Evolutionary conservation across 2,888 invertebrate genomes (phyloP).

Genomic region (Xanthorhoe designata): DNA sequence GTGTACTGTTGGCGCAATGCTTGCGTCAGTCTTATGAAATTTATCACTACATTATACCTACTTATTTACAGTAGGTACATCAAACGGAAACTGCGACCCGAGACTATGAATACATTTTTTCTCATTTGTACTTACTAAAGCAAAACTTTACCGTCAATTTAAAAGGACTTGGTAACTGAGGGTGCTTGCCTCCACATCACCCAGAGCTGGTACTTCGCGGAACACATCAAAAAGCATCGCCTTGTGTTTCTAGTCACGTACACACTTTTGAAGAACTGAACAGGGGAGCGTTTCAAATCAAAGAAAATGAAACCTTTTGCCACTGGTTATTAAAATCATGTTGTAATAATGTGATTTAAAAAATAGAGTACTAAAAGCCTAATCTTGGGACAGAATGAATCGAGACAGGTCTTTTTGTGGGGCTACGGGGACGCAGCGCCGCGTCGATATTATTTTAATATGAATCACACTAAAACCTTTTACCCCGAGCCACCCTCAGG

Average conservation of each 20-base stretch:
- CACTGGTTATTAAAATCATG: constrained; percentile 28
- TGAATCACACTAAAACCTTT: constrained; percentile 46
- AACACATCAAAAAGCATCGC: constrained; percentile 26
- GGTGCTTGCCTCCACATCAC: constrained; percentile 5
- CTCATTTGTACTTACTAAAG: neutral
- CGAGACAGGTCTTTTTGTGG: constrained; percentile 38
- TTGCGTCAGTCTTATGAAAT: too few species aligned
- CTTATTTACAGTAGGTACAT: too few species aligned
- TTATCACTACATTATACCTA: too few species aligned
- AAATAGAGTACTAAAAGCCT: constrained; percentile 33
- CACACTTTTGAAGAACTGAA: constrained; percentile 44
- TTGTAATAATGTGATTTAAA: constrained; percentile 6
- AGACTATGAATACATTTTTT: too few species aligned
- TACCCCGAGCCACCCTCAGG: constrained; percentile 42
- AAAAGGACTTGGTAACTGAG: neutral
- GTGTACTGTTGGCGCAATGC: too few species aligned
- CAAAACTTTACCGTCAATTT: neutral
- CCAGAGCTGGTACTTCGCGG: constrained; percentile 2
- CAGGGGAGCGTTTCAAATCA: constrained; percentile 32
- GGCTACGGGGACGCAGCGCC: constrained; percentile 17
- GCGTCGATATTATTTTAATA: constrained; percentile 48
- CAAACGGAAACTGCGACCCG: too few species aligned
- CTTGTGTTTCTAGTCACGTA: constrained; percentile 51
- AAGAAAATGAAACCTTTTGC: constrained; percentile 45
- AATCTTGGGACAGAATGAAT: constrained; percentile 35